Conservation (phyloP, 2,797 vertebrate species). For the Falco cherrug region DNA sequence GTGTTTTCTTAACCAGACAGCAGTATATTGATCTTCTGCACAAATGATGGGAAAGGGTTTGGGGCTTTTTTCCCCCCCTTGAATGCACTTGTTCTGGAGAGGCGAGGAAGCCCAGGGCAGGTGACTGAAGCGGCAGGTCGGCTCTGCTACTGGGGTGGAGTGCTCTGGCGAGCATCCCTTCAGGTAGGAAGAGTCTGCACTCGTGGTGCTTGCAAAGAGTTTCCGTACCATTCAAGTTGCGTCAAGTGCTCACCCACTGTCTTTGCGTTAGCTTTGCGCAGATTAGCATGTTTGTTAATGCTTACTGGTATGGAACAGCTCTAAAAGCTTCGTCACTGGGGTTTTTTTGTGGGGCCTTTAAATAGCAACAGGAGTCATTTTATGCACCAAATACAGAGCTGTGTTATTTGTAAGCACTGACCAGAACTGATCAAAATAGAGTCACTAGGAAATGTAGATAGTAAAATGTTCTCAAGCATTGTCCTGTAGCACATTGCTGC, state of each 20-base stretch:
- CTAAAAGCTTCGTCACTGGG: neutral
- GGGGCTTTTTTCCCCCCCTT: too few species aligned
- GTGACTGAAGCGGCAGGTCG: neutral
- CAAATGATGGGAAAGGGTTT: neutral
- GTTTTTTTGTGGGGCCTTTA: neutral
- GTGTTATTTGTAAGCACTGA: neutral
- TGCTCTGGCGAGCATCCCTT: neutral
- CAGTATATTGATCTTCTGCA: neutral
- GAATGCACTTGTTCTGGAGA: neutral
- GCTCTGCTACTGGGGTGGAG: neutral
- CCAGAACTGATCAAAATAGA: neutral
- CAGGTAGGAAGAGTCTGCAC: neutral
- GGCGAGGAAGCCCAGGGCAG: neutral
- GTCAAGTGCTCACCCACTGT: neutral
- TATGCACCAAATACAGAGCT: neutral
- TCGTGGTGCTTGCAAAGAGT: neutral
- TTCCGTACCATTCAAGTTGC: fast-evolving
- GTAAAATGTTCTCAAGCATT: neutral
- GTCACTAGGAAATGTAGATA: neutral
- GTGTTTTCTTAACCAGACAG: neutral
- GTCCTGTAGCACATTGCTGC: neutral
- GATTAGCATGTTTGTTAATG: neutral
- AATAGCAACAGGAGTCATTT: neutral
- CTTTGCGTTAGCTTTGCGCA: neutral
- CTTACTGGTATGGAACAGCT: neutral